A percentile compares a stretch with the other conserved stretches of the same genome.
phyloP scores from a whole-genome alignment of 2,113 vertebrate genomes.

The Felis chaus region DNA sequence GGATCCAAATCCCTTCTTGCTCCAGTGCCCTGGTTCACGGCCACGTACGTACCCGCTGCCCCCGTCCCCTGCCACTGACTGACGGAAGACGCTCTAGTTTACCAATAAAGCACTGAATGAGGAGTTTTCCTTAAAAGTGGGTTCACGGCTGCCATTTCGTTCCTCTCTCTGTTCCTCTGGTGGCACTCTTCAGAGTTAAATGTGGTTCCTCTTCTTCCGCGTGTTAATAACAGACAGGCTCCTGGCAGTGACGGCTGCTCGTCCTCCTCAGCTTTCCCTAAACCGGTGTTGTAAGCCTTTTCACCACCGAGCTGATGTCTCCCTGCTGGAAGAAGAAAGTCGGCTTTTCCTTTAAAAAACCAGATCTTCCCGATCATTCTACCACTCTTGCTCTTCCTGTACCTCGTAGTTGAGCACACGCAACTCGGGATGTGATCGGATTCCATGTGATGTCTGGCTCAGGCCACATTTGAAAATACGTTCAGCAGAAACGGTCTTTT shows the following conservation, averaged over 20 bases:
- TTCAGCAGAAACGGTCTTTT: not conserved
- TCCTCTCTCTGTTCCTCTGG: not conserved
- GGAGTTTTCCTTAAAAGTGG: not conserved
- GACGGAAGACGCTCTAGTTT: too few species aligned
- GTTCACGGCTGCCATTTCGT: not conserved
- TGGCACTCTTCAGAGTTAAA: not conserved
- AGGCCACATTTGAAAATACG: not conserved
- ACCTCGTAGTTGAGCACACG: not conserved
- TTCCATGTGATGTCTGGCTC: not conserved
- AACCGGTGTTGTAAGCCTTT: too few species aligned
- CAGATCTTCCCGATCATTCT: not conserved
- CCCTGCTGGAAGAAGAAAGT: not conserved
- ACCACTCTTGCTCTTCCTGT: not conserved
- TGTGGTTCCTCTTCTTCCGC: not conserved
- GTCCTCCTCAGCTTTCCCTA: accelerated
- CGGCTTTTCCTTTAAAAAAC: not conserved
- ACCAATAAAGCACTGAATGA: not conserved
- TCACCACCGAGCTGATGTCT: not conserved
- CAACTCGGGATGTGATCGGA: not conserved
- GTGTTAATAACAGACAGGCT: not conserved
- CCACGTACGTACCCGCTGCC: accelerated
- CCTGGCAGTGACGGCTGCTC: accelerated
- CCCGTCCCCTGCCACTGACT: too few species aligned
- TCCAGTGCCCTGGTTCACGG: accelerated
- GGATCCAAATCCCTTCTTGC: not conserved